Evolutionary conservation across 2,113 vertebrate genomes (phyloP), one percentile per base, ranked within the genome.

Genomic region (Prochilodus magdalenae): DNA sequence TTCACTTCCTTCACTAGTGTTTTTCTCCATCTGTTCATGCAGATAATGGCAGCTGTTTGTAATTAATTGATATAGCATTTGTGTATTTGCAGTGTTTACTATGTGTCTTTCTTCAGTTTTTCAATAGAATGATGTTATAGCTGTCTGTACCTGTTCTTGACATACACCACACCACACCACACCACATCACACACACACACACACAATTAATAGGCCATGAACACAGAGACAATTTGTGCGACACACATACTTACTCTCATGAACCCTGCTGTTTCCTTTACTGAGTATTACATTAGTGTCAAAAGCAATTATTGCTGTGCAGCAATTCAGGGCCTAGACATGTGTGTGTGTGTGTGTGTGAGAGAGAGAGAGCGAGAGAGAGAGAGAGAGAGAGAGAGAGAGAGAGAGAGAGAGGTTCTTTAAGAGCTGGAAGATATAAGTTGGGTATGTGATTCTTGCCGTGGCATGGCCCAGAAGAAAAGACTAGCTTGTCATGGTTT

Each of bases 251-350:
- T 65, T 59, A 51, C 79, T n/a, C 12, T 29, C 18, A 44, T 63
- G 20, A 60, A 24, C 74, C 33, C 55, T 75, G 29, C 30, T 60
- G 72, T 53, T 74, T 76, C 51, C 33, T 66, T 75, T 53, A 33
- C 60, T 65, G 29, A 55, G 59, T 44, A 26, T 77, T 73, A 77
- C 67, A 77, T 83, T 69, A 72, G 66, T 36, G 60, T 83, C 62
- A 65, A 57, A 47, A 66, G 82, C 75, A 74, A 74, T 79, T 79
- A 78, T 29, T n/a, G 47, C 16, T 73, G 75, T 73, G 59, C 47
- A 24, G 33, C 40, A 20, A 67, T 57, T 30, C 47, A 36, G 30
- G 33, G 44, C 29, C n/a, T n/a, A n/a, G n/a, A n/a, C n/a, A 20
- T 40, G 22, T 44, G 33, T 29, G 73, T 69, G 65, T 67, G 6